A percentile compares a stretch with the other conserved stretches of the same genome.
These are phyloP conservation scores for Graphium colonna DNA, from an alignment of 2,888 invertebrate species.

Conservation along the genomic window DNA sequence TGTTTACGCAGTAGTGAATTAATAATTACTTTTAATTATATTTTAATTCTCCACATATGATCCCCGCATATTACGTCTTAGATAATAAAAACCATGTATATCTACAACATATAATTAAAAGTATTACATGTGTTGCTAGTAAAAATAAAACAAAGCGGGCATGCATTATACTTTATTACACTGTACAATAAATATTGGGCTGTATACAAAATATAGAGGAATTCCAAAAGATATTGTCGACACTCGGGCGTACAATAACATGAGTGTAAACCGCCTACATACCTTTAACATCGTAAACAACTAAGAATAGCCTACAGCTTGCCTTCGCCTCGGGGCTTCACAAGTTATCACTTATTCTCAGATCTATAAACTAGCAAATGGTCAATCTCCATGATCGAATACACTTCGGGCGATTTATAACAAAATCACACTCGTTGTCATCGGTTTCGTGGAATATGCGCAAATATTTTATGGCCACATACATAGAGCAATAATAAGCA, in stretches of 20 bases:
- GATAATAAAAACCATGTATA: too few relatives aligned
- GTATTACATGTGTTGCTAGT: too few relatives aligned
- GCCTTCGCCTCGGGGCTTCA: slow-evolving; percentile 19
- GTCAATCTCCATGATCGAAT: slow-evolving; percentile 17
- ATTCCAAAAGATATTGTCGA: slow-evolving; percentile 78
- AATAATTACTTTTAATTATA: too few relatives aligned
- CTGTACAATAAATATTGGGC: slow-evolving; percentile 78
- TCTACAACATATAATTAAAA: too few relatives aligned
- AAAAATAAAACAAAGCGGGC: slow-evolving; percentile 51
- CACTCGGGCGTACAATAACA: slow-evolving; percentile 66
- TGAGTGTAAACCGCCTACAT: slow-evolving; percentile 62
- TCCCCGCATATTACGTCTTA: too few relatives aligned
- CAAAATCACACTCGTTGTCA: slow-evolving; percentile 2
- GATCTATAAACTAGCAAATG: slow-evolving; percentile 29
- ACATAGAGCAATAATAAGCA: background rate
- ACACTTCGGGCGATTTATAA: slow-evolving; percentile 12
- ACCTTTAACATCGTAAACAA: slow-evolving; percentile 56
- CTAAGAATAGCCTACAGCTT: slow-evolving; percentile 26
- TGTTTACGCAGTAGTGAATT: too few relatives aligned
- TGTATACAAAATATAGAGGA: slow-evolving; percentile 78
- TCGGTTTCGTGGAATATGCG: slow-evolving; percentile 21
- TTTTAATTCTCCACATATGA: too few relatives aligned
- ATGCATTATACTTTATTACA: slow-evolving; percentile 79
- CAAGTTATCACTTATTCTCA: slow-evolving; percentile 27
- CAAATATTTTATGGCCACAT: slow-evolving; percentile 7